These are phyloP conservation scores for Temnopleurus reevesii DNA, from an alignment of 53 echinoderm and acorn worm species.

Conservation along the genomic window DNA sequence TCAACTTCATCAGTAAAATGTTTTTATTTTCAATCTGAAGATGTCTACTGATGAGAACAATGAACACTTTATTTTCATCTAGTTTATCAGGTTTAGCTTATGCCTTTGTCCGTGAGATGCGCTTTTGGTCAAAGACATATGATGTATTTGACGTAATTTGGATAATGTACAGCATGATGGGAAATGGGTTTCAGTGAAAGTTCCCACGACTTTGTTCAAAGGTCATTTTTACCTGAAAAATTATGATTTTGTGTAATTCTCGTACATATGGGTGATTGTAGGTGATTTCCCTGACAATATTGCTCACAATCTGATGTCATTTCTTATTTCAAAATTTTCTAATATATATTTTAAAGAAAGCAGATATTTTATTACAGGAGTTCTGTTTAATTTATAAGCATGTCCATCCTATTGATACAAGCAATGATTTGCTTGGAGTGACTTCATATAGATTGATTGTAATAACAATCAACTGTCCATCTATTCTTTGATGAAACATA, in stretches of 20 bases:
- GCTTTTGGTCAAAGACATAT: background rate
- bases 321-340: too few relatives aligned
- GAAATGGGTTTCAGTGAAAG: background rate
- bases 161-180: background rate
- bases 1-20: background rate
- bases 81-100: too few relatives aligned
- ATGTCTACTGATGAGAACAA: background rate
- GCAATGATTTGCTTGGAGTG: too few relatives aligned
- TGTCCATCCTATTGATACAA: too few relatives aligned
- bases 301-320: background rate
- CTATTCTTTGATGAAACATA: too few relatives aligned
- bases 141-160: background rate
- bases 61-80: background rate
- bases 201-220: constrained; percentile 46
- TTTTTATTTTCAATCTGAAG: background rate
- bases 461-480: too few relatives aligned
- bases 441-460: too few relatives aligned
- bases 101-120: background rate
- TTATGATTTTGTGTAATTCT: constrained; percentile 7
- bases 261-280: constrained; percentile 40
- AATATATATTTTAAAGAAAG: too few relatives aligned
- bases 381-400: too few relatives aligned
- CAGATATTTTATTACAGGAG: too few relatives aligned
- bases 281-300: background rate
- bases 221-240: background rate